Evolutionary conservation across 2,797 vertebrate species (phyloP).

Genomic region (Scolopax bukidnonensis): DNA sequence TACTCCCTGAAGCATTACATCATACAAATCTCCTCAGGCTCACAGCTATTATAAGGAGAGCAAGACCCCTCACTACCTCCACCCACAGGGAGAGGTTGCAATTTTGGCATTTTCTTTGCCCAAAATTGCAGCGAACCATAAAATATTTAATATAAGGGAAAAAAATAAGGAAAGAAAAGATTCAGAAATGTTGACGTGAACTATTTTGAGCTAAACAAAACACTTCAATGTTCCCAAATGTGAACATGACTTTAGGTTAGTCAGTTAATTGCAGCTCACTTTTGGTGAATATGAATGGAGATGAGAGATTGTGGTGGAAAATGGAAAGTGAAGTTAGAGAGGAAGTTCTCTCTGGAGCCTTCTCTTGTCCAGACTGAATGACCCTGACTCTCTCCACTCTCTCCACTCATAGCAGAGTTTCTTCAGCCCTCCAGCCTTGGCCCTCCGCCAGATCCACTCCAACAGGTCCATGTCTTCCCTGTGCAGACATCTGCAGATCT

Average conservation of each 20-base stretch:
- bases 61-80: not conserved
- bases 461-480: no score
- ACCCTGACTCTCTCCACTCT: no score
- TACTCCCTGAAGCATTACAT: not conserved
- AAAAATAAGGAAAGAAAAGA: not conserved
- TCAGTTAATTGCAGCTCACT: rapidly evolving
- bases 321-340: not conserved
- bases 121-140: not conserved
- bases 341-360: no score
- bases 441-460: no score
- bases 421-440: no score
- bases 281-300: not conserved
- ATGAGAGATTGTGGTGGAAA: not conserved
- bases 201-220: not conserved
- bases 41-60: not conserved
- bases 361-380: no score
- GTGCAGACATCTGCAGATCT: no score
- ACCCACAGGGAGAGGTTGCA: not conserved
- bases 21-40: not conserved
- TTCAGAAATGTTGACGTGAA: not conserved
- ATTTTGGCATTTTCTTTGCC: not conserved
- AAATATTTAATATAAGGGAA: not conserved
- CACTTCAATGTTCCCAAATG: not conserved
- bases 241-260: not conserved
- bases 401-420: no score